A percentile compares a stretch with the other conserved stretches of the same genome.
phyloP scores from a whole-genome alignment of 2,797 vertebrate species.

The Cyclura pinguis region DNA sequence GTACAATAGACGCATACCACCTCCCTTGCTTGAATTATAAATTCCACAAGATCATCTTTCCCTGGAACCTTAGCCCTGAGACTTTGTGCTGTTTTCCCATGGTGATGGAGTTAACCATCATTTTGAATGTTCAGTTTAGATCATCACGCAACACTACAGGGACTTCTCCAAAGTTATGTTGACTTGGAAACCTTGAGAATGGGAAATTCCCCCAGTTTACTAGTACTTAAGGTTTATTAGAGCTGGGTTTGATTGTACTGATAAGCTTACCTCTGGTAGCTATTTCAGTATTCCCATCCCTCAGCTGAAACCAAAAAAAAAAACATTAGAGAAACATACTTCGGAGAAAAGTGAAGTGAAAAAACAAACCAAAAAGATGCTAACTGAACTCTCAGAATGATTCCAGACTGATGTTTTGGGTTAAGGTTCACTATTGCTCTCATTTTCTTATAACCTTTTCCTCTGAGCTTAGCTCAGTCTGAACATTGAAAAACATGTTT shows the following conservation, averaged over 20 bases:
- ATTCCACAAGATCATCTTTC: constrained; percentile 72
- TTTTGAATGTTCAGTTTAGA: constrained; percentile 76
- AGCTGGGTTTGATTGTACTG: constrained; percentile 58
- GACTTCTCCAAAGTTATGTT: constrained; percentile 77
- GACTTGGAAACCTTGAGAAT: constrained; percentile 74
- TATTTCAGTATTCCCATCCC: constrained; percentile 54
- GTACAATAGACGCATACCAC: constrained; percentile 70
- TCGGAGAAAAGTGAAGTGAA: constrained; percentile 74
- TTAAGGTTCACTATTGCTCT: constrained; percentile 66
- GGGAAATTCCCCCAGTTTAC: constrained; percentile 70
- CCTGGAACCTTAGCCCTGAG: constrained; percentile 73
- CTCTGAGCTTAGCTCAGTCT: constrained; percentile 65
- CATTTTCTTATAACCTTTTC: constrained; percentile 67
- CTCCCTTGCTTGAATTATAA: constrained; percentile 71
- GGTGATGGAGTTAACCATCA: constrained; percentile 73
- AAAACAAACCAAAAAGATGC: constrained; percentile 77
- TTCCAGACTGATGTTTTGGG: constrained; percentile 71
- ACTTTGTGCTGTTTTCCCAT: constrained; percentile 68
- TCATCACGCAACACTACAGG: constrained; percentile 72
- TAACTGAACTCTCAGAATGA: constrained; percentile 76
- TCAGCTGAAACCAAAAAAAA: constrained; percentile 68
- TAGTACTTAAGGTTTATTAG: constrained; percentile 75
- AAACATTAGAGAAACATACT: constrained; percentile 70
- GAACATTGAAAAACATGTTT: constrained; percentile 28
- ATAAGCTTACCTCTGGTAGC: constrained; percentile 65